These are phyloP conservation scores for Papilio helenus DNA, from an alignment of 1,140 invertebrate species.

Conservation along the genomic window DNA sequence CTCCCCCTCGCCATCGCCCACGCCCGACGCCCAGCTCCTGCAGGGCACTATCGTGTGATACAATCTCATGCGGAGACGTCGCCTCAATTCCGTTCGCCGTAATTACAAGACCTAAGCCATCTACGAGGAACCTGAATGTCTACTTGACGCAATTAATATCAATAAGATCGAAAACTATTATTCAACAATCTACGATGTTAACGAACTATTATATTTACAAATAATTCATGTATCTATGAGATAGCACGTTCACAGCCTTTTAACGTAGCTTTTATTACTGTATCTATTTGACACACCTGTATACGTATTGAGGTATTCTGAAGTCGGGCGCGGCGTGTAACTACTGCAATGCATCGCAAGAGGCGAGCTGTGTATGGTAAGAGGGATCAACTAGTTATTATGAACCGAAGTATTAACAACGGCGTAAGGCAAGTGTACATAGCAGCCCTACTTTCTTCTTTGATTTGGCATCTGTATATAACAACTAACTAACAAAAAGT, in stretches of 20 bases:
- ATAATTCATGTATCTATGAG: conserved; percentile 11
- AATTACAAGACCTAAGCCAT: conserved; percentile 86
- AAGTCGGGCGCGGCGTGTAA: conserved; percentile 38
- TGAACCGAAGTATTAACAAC: conserved; percentile 58
- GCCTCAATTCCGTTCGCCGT: conserved; percentile 86
- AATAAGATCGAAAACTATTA: neutral
- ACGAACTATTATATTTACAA: conserved; percentile 10
- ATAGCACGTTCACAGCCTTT: conserved; percentile 37
- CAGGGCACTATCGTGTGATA: conserved; percentile 97
- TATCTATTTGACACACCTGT: neutral
- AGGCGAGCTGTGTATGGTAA: conserved; percentile 67
- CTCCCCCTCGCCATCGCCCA: conserved; percentile 42
- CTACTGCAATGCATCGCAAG: conserved; percentile 42
- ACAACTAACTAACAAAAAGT: conserved; percentile 32
- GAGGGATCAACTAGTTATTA: conserved; percentile 79
- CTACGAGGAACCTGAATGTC: conserved; percentile 28
- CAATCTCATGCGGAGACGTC: conserved; percentile 94
- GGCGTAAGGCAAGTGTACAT: conserved; percentile 65
- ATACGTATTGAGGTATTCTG: conserved; percentile 43
- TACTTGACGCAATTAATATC: neutral
- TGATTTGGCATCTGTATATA: conserved; percentile 52
- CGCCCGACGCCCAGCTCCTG: conserved; percentile 88
- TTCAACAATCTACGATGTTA: no score
- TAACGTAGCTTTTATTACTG: conserved; percentile 45
- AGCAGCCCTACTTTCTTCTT: conserved; percentile 51